Percentiles rank a stretch among this genome's conserved stretches.
These are phyloP conservation scores for Drosophila nikananu DNA, from an alignment of 1,140 invertebrate genomes.

Conservation along the genomic window DNA sequence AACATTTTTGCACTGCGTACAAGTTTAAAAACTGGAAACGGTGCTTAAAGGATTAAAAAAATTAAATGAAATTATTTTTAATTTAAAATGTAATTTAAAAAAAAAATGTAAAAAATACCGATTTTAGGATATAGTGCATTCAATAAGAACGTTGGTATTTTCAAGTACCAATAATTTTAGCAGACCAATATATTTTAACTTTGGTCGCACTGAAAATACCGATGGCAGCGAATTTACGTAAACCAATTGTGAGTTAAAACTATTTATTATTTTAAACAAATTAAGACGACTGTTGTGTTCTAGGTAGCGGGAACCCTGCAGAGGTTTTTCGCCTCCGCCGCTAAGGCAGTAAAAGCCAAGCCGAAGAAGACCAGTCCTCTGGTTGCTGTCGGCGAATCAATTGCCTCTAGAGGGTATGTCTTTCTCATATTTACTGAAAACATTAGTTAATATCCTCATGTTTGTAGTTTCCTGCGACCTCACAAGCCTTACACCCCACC, in stretches of 20 bases:
- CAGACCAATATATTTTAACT: too few species aligned
- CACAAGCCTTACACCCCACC: conserved; percentile 91
- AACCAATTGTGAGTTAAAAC: conserved; percentile 51
- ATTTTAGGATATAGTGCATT: background rate
- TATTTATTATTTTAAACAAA: conserved; percentile 3
- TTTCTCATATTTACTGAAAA: background rate
- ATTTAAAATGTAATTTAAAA: too few species aligned
- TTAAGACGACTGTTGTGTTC: background rate
- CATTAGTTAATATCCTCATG: background rate
- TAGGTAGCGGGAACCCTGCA: conserved; percentile 36
- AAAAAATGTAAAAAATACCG: too few species aligned
- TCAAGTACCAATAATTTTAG: background rate
- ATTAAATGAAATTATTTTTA: too few species aligned
- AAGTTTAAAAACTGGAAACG: too few species aligned
- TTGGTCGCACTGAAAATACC: conserved; percentile 9
- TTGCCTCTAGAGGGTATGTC: conserved; percentile 73
- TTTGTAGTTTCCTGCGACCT: conserved; percentile 91
- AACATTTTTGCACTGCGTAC: too few species aligned
- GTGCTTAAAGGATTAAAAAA: too few species aligned
- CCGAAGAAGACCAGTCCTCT: conserved; percentile 48
- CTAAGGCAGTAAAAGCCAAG: conserved; percentile 26
- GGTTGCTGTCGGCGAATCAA: conserved; percentile 62
- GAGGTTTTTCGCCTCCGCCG: conserved; percentile 45
- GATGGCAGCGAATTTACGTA: conserved; percentile 52
- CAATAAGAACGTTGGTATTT: background rate